phyloP scores from a whole-genome alignment of 2,113 vertebrate genomes.

The Eulemur rufifrons region DNA sequence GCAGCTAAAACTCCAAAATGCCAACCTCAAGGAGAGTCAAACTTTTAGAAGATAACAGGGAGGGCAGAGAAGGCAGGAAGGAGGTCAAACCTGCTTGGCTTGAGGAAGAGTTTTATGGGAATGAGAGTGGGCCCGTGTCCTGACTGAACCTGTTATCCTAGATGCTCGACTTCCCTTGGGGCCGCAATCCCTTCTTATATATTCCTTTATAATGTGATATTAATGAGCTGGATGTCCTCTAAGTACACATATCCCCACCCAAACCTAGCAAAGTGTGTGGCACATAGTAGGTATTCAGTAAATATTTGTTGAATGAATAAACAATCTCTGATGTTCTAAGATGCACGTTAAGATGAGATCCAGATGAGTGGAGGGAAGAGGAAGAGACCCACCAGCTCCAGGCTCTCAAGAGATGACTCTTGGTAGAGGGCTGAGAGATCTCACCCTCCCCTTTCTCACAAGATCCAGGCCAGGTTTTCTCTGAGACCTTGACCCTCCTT shows the following conservation, averaged over 20 bases:
- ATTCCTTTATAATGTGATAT: not conserved
- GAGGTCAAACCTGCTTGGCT: not conserved
- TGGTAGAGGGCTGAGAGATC: not conserved
- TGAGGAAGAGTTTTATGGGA: not conserved
- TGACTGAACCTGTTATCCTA: not conserved
- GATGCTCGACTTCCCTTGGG: not conserved
- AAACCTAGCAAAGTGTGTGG: not conserved
- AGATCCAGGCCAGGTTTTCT: constrained; percentile 69
- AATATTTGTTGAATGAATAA: not conserved
- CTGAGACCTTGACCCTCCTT: constrained; percentile 4
- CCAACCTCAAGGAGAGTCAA: not conserved
- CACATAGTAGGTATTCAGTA: not conserved
- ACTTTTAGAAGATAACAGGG: not conserved
- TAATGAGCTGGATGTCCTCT: not conserved
- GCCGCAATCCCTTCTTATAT: not conserved
- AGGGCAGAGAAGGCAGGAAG: not conserved
- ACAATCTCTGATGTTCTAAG: not conserved
- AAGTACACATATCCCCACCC: not conserved
- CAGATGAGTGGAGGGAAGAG: not conserved
- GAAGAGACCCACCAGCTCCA: not conserved
- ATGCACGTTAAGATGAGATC: not conserved
- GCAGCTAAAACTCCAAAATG: not conserved
- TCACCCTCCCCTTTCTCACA: not conserved
- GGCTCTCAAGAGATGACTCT: not conserved
- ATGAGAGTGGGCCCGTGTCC: not conserved